Percentiles rank a stretch among this genome's conserved stretches.
Conservation (phyloP, 1,140 invertebrate species). For the Drosophila persimilis region DNA sequence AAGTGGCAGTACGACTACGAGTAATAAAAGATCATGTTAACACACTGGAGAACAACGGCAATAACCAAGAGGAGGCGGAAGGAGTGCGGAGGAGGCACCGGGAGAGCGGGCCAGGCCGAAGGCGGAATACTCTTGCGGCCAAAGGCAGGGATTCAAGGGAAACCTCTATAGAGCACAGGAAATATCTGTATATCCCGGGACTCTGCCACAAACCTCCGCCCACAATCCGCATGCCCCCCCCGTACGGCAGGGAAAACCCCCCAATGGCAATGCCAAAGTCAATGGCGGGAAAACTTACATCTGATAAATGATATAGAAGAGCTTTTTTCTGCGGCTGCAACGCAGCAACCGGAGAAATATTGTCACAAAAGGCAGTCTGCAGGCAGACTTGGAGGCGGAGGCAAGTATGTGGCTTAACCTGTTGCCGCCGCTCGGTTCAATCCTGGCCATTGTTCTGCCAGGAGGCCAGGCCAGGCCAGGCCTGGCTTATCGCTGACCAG, state of each 20-base stretch:
- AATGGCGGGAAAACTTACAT: conserved; percentile 70
- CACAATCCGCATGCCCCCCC: not conserved
- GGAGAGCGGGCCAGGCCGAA: not conserved
- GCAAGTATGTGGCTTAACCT: conserved; percentile 43
- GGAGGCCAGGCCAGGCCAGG: conserved; percentile 35
- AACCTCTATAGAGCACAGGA: too few species aligned
- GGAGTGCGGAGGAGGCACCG: conserved; percentile 10
- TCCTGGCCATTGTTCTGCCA: conserved; percentile 62
- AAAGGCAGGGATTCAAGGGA: too few species aligned
- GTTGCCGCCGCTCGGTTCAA: conserved; percentile 36
- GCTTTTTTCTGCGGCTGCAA: conserved; percentile 40
- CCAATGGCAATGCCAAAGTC: conserved; percentile 65
- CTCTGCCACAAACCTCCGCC: not conserved
- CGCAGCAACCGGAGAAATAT: conserved; percentile 59
- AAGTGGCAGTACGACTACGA: conserved; percentile 31
- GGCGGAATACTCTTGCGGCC: too few species aligned
- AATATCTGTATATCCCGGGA: too few species aligned
- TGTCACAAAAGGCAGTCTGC: conserved; percentile 44
- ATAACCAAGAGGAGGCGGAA: conserved; percentile 20
- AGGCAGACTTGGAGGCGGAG: not conserved
- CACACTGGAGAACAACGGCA: conserved; percentile 56
- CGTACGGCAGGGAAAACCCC: too few species aligned
- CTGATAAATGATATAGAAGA: conserved; percentile 78
- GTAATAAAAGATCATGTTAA: conserved; percentile 81
- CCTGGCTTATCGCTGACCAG: conserved; percentile 54